Evolutionary conservation across 2,797 vertebrate genomes (phyloP), one percentile per base, ranked within the genome.

Genomic region (Chanos chanos): DNA sequence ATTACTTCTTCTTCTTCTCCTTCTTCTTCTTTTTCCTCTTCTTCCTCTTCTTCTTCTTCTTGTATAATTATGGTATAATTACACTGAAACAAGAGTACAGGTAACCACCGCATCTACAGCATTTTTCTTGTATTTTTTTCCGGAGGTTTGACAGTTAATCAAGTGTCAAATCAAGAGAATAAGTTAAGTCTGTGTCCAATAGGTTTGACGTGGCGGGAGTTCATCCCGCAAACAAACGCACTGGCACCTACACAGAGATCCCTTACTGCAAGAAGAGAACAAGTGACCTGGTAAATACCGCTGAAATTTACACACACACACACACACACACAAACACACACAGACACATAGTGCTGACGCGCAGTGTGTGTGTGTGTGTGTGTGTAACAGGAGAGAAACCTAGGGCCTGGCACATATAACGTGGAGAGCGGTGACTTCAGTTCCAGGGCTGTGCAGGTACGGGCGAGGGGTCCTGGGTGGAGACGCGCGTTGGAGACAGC

Each of bases 131-230:
- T n/a, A n/a, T n/a, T n/a, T n/a, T n/a, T n/a, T n/a, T n/a, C n/a
- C n/a, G n/a, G n/a, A n/a, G n/a, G n/a, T n/a, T n/a, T n/a, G n/a
- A n/a, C n/a, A n/a, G n/a, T n/a, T n/a, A n/a, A n/a, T n/a, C n/a
- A n/a, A n/a, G n/a, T n/a, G n/a, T n/a, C n/a, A n/a, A n/a, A n/a
- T n/a, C n/a, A n/a, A n/a, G n/a, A n/a, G n/a, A 33, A 21, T 7
- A 13, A 5, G 8, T 24, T n/a, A n/a, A 19, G 4, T 41, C 13
- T 10, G 1, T 19, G 3, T 18, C 10, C 40, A 27, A 1, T 62
- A 87, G 84, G 59, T 87, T 87, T 72, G 82, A 85, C 22, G 69
- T 86, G 28, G 78, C 82, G 0, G 66, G 72, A 10, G 57, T 82
- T 45, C 66, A 82, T 53, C 76, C 83, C 24, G 43, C 52, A 2